Evolutionary conservation across 30 jellyfish, hydroid and myxozoan genomes (phyloP), one percentile per base, ranked within the genome.

Genomic region (Hydra vulgaris): DNA sequence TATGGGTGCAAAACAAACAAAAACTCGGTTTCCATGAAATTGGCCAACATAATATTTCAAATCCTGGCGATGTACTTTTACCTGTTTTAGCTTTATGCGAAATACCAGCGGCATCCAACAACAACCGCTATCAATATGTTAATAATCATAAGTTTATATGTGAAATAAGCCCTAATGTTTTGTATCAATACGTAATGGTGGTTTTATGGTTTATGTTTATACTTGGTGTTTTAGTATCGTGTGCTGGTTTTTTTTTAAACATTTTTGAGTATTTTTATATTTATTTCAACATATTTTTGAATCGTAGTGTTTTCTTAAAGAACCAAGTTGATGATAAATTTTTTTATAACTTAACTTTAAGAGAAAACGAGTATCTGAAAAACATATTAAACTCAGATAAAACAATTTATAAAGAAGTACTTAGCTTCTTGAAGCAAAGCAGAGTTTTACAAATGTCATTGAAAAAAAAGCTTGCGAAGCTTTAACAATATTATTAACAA

Each of bases 41-140:
- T 18, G 53, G 54, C 66, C 21, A 26, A 56, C 27, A 54, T 27
- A 27, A 15, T 8, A 3, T 40, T 0, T 81, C 85, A 16, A 78
- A 78, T 26, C 85, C 85, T 18, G 85, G 85, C 80, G 66, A 78
- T 52, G 8, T 52, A 21, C 66, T 78, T 24, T 53, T 78, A 17
- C 85, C 85, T 7, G 54, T 54, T 21, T 26, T 78, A 77, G 85
- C 79, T 5, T 78, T 78, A 22, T 78, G 85, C 79, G 85, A 78
- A 18, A 78, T 78, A 53, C 56, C 85, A 7, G 85, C 56, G 66
- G 85, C 79, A 16, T 12, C 66, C 7, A 78, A 52, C 54, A 81
- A 78, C 7, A 77, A 27, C 17, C 79, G 85, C 18, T 56, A 19
- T 40, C 66, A 77, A 27, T 52, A 26, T 56, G 27, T 22, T 17